Evolutionary conservation across 2,113 vertebrate genomes (phyloP).

Genomic region (Himantopus leucocephalus): DNA sequence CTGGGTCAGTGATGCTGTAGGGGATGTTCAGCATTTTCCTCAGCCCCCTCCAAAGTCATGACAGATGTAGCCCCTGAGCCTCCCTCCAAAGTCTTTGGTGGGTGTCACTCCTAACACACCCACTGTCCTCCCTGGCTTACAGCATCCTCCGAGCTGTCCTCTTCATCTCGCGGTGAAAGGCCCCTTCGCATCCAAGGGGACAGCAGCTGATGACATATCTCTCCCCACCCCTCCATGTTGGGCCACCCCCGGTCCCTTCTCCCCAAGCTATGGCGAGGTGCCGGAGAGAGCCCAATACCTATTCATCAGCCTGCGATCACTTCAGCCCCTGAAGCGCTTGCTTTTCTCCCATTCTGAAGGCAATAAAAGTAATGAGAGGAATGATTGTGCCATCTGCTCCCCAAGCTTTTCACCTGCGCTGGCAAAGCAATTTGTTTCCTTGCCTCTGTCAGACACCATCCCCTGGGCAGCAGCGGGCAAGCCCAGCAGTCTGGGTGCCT

Average conservation of each 20-base stretch:
- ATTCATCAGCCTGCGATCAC: fast-evolving
- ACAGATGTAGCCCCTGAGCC: fast-evolving
- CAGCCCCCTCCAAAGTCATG: not conserved
- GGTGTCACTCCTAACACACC: not conserved
- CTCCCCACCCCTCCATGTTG: not conserved
- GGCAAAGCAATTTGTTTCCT: not conserved
- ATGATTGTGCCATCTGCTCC: constrained; percentile 6
- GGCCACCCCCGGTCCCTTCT: not conserved
- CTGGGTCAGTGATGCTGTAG: not conserved
- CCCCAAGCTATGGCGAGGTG: not conserved
- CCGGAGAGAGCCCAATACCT: not conserved
- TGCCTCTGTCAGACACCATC: not conserved
- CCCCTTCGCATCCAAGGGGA: not conserved
- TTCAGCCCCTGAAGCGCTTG: not conserved
- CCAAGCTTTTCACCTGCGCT: not conserved
- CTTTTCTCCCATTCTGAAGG: not conserved
- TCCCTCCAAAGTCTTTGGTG: not conserved
- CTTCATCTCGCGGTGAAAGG: not conserved
- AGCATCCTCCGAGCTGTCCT: not conserved
- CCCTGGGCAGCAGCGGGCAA: not conserved
- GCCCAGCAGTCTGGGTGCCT: not conserved
- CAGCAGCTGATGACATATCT: not conserved
- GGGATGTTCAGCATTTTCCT: not conserved
- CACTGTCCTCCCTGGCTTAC: not conserved
- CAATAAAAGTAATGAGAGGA: not conserved